Base-by-base conservation (phyloP, 2,797 vertebrate species). In the Crypturellus tataupa region DNA sequence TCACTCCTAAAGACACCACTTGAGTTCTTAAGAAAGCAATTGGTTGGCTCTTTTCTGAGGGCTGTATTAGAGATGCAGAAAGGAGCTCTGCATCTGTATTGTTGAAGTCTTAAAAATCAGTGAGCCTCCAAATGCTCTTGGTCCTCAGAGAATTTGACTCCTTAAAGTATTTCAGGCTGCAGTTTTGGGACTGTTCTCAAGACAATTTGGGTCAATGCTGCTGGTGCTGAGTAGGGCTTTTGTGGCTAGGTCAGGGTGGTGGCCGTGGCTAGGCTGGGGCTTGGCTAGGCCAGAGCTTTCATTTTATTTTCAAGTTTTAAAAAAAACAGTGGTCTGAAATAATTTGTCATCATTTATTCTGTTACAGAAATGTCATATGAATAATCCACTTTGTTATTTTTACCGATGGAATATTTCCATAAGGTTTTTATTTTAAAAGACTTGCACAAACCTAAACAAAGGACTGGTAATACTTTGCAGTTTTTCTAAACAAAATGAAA, bases 211-310 rank as follows among this genome's bases (percentile, higher is more conserved):
- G n/a, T 25, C 27, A 25, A 4, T 8, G 0, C 37, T 29, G 55
- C 55, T 62, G 25, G 24, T 76, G 51, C 60, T 82, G n/a, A 17
- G 24, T 65, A 16, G 24, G 14, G 21, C 16, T 58, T 0, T 0
- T 4, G 1, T 0, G 5, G 2, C 20, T 49, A 24, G 47, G 21
- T 11, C 23, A 49, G 40, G 40, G 40, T 15, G 40, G 13, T 14
- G 5, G 40, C 40, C 40, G 5, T 42, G 40, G 40, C 40, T 42
- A 42, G 40, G 40, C 40, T 15, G 13, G 80, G 46, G 33, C 53
- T 33, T 62, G 29, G 10, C 47, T 56, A 40, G 63, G 21, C 12
- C 37, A 39, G 37, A 10, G 37, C 37, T 39, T 39, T 23, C 24
- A 27, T 2, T 10, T 17, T 46, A 16, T 68, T 88, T 70, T 56